phyloP scores from a whole-genome alignment of 2,888 invertebrate species.

The Lypha dubia region DNA sequence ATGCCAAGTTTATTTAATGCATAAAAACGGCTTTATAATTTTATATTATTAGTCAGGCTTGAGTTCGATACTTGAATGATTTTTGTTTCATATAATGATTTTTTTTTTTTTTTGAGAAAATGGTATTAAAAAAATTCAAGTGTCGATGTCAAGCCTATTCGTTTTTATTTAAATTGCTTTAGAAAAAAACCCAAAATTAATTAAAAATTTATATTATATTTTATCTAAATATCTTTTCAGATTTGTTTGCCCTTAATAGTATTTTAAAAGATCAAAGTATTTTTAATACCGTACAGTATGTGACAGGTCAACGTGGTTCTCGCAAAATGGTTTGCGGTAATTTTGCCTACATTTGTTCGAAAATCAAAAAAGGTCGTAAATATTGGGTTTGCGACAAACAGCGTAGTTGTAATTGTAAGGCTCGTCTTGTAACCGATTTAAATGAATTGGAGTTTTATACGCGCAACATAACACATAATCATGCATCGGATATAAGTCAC shows the following conservation, averaged over 20 bases:
- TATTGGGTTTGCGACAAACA: conserved; percentile 81
- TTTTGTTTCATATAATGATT: too few relatives aligned
- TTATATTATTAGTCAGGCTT: too few relatives aligned
- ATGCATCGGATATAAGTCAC: conserved; percentile 64
- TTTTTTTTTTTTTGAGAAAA: too few relatives aligned
- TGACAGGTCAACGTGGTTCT: conserved; percentile 79
- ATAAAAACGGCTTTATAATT: too few relatives aligned
- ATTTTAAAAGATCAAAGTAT: conserved; percentile 32
- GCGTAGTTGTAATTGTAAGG: conserved; percentile 80
- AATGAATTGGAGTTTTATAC: conserved; percentile 76
- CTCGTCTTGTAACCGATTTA: conserved; percentile 78
- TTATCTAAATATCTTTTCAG: conserved; percentile 51
- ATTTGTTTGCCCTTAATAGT: conserved; percentile 36
- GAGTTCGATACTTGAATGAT: too few relatives aligned
- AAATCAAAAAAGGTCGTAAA: conserved; percentile 77
- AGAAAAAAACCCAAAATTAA: neutral
- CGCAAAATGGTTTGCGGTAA: conserved; percentile 78
- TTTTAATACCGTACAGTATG: conserved; percentile 74
- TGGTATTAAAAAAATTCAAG: too few relatives aligned
- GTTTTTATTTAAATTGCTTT: too few relatives aligned
- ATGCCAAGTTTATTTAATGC: too few relatives aligned
- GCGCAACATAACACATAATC: conserved; percentile 78
- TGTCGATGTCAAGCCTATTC: too few relatives aligned
- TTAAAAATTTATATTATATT: conserved; percentile 26
- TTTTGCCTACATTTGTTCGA: conserved; percentile 79